Evolutionary conservation across 2,888 invertebrate genomes (phyloP).

Genomic region (Archips xylosteana): DNA sequence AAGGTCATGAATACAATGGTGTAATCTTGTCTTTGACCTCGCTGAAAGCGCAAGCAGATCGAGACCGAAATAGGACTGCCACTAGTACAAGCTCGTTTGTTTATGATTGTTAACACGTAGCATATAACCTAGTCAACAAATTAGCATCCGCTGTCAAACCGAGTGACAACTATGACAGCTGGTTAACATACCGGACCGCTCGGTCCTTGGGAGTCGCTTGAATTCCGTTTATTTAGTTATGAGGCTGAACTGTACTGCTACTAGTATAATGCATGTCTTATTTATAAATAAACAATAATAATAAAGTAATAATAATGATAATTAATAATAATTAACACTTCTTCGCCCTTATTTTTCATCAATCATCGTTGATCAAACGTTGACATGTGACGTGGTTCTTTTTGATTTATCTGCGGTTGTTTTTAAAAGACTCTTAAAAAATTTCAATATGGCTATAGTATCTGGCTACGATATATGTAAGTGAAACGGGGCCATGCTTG

Average conservation of each 20-base stretch:
- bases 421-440: too few species aligned
- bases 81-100: neutral
- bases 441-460: too few species aligned
- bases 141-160: slow-evolving; percentile 34
- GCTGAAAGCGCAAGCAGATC: slow-evolving; percentile 29
- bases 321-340: too few species aligned
- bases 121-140: slow-evolving; percentile 33
- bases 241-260: neutral
- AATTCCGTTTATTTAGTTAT: neutral
- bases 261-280: neutral
- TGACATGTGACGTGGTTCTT: too few species aligned
- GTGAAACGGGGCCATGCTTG: too few species aligned
- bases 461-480: too few species aligned
- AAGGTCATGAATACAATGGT: slow-evolving; percentile 7
- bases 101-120: slow-evolving; percentile 34
- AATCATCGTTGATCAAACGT: too few species aligned
- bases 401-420: too few species aligned
- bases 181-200: slow-evolving; percentile 25
- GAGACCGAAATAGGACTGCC: neutral
- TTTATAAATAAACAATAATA: too few species aligned
- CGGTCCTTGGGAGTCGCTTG: slow-evolving; percentile 3
- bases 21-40: slow-evolving; percentile 31
- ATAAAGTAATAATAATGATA: too few species aligned
- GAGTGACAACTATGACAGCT: slow-evolving; percentile 22
- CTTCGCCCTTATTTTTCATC: too few species aligned